Conservation (phyloP, 2,888 invertebrate genomes). For the Temnothorax rugatulus region DNA sequence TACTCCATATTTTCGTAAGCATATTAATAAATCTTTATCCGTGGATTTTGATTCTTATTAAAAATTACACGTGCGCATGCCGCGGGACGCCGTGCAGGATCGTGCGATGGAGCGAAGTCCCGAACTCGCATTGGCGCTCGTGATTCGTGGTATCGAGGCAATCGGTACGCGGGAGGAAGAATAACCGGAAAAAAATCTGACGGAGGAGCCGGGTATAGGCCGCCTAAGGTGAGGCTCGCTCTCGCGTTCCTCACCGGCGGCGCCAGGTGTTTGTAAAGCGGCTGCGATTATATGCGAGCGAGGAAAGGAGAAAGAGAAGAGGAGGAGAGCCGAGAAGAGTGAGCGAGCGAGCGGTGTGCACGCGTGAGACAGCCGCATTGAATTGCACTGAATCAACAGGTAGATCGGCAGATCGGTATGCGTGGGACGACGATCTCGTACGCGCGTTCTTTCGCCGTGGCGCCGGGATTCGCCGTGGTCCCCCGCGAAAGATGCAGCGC, state of each 20-base stretch:
- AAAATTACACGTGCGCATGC: background rate
- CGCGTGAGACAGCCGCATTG: constrained; percentile 53
- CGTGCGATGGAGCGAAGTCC: background rate
- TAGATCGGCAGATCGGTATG: constrained; percentile 54
- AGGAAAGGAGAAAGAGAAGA: constrained; percentile 8
- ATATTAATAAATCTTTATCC: constrained; percentile 17
- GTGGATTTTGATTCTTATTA: background rate
- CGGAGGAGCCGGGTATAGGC: constrained; percentile 18
- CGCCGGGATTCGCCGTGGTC: constrained; percentile 20
- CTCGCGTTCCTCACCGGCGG: constrained; percentile 60
- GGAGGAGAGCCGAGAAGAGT: background rate
- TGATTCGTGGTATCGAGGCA: constrained; percentile 23
- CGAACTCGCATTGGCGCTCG: constrained; percentile 5
- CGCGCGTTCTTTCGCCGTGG: background rate
- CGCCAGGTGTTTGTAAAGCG: constrained; percentile 35
- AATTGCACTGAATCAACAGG: constrained; percentile 67
- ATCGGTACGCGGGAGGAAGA: constrained; percentile 44
- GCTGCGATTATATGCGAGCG: background rate
- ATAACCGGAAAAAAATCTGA: constrained; percentile 54
- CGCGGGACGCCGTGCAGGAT: background rate
- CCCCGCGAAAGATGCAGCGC: constrained; percentile 32
- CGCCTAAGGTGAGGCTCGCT: constrained; percentile 45
- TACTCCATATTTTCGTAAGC: constrained; percentile 23
- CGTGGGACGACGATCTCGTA: constrained; percentile 42
- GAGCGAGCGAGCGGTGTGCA: constrained; percentile 3